phyloP scores from a whole-genome alignment of 64 coral and sea anemone genomes.

The Porites lutea region DNA sequence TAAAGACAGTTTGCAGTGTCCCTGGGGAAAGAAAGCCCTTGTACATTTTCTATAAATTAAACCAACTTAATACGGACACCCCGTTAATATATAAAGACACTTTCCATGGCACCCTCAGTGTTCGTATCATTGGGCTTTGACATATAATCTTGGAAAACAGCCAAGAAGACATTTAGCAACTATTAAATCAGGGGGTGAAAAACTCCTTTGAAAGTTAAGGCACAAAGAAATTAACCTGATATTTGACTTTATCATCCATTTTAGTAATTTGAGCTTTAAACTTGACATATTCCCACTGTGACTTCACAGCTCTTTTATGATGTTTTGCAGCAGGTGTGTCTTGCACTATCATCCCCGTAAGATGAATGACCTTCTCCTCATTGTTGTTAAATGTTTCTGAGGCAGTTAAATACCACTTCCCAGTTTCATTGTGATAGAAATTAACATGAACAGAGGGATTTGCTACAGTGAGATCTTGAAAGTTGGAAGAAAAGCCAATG shows the following conservation, averaged over 20 bases:
- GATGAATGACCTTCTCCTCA: constrained; percentile 5
- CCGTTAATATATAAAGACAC: too few species aligned
- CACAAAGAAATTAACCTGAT: not conserved
- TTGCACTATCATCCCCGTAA: not conserved
- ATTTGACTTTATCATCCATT: constrained; percentile 6
- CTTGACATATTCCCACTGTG: constrained; percentile 29
- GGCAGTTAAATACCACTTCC: constrained; percentile 2
- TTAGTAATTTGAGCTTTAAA: constrained; percentile 33
- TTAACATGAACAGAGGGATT: constrained; percentile 32
- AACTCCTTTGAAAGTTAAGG: too few species aligned
- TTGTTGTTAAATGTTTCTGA: constrained; percentile 14
- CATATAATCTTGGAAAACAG: too few species aligned
- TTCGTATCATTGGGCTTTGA: too few species aligned
- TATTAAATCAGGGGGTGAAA: too few species aligned
- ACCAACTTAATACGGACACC: too few species aligned
- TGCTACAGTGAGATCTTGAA: not conserved
- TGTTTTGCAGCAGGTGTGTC: not conserved
- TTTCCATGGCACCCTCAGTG: too few species aligned
- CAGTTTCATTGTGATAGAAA: constrained; percentile 28
- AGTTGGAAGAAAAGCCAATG: constrained; percentile 23
- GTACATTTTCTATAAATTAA: too few species aligned
- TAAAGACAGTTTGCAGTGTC: too few species aligned
- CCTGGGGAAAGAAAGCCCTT: too few species aligned
- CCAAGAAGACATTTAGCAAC: too few species aligned
- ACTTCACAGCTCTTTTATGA: not conserved